Base-by-base conservation (phyloP, 2,888 invertebrate species). In the Drosophila subquinaria region DNA sequence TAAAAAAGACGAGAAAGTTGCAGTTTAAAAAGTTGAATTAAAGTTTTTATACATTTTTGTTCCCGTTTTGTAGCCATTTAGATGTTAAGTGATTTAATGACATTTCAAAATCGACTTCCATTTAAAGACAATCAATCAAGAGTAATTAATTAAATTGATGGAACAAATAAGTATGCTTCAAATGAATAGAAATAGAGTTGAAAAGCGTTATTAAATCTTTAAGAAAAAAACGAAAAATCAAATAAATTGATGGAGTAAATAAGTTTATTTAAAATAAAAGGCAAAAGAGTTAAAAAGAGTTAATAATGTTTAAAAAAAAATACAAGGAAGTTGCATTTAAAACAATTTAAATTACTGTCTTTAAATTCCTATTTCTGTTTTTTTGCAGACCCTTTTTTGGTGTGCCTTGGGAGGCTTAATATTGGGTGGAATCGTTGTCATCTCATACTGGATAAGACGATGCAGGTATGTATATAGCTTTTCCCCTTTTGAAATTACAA, bases 401-500 rank as follows among this genome's bases (percentile, higher is more conserved):
- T 93, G 93, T 92, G 92, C 91, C 88, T 90, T 93, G 72, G 93
- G 93, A 81, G 92, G 91, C 79, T 84, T 93, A 68, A 81, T 92
- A 82, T 88, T 93, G 84, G 92, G 92, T 73, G 91, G 92, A 75
- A 92, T 93, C 79, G 92, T 93, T 81, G 93, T 92, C 72, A 92
- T 93, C 77, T 92, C 93, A 80, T 93, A 92, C 73, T 93, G 93
- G 93, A 92, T 93, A 90, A 89, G 92, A 92, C 90, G 92, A 93
- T 93, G 93, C 93, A 93, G 93, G 93, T 93, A 93, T 89, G 89
- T 84, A 69, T 68, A 35, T 48, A 3, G 23, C 6, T 35, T 4
- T 2, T 42, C 0, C 6, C 30, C 20, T 2, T 20, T 17, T 8
- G 17, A n/a, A 40, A 60, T 48, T 36, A 47, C 3, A 2, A 6